A percentile compares a stretch with the other conserved stretches of the same genome.
These are phyloP conservation scores for Empidonax alnorum DNA, from an alignment of 2,113 vertebrate species.

Conservation along the genomic window DNA sequence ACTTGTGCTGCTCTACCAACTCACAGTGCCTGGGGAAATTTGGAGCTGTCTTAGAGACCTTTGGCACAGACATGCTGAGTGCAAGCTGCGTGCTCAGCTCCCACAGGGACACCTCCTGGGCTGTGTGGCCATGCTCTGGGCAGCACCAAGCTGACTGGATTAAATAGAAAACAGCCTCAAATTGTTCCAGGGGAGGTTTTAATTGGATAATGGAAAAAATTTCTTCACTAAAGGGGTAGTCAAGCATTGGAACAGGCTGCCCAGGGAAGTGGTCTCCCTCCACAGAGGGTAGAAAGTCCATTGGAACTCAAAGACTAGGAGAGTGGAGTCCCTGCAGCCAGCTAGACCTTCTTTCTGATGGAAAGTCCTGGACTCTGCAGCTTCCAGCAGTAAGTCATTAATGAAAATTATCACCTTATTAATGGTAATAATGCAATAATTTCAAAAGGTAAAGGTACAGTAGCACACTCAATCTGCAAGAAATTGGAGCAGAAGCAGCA, in stretches of 20 bases:
- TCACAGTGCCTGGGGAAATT: background rate
- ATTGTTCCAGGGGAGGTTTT: background rate
- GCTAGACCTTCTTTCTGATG: background rate
- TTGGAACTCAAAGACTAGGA: background rate
- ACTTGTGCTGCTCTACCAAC: background rate
- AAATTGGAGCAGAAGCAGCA: slow-evolving; percentile 10
- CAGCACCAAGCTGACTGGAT: background rate
- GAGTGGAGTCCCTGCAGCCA: background rate
- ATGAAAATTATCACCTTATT: slow-evolving; percentile 27
- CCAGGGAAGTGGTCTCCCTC: background rate
- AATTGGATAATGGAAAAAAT: background rate
- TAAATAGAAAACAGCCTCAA: background rate
- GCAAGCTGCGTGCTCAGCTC: fast-evolving
- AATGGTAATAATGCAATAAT: slow-evolving; percentile 29
- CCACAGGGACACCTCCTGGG: background rate
- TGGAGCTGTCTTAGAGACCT: background rate
- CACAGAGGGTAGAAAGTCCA: background rate
- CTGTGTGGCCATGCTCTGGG: fast-evolving
- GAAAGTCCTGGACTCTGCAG: background rate
- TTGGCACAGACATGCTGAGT: background rate
- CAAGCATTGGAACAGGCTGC: background rate
- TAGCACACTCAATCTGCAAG: slow-evolving; percentile 12
- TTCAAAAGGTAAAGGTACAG: background rate
- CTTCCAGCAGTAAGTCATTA: background rate
- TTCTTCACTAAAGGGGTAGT: background rate